phyloP scores from a whole-genome alignment of 2,797 vertebrate species.

The Phyllotis vaccarum region DNA sequence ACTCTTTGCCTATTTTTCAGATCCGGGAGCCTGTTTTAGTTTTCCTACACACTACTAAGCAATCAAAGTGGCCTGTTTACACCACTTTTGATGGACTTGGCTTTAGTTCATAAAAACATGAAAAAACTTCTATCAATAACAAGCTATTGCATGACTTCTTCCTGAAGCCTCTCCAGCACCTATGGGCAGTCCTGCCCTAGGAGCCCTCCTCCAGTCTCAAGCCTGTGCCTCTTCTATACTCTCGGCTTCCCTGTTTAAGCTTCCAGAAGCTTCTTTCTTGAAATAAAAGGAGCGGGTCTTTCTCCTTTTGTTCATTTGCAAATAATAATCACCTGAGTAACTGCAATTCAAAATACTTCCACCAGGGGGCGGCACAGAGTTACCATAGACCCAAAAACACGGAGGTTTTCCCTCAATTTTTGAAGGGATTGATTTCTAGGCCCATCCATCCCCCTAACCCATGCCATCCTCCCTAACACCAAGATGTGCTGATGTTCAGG shows the following conservation, averaged over 20 bases:
- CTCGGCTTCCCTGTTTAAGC: background rate
- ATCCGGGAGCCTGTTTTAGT: background rate
- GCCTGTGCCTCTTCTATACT: background rate
- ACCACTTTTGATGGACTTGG: background rate
- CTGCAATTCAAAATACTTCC: slow-evolving; percentile 35
- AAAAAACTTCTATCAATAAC: background rate
- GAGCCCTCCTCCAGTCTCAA: background rate
- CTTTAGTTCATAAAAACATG: background rate
- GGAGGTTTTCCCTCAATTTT: background rate
- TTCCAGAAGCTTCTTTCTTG: background rate
- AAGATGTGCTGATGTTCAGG: background rate
- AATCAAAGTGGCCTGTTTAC: slow-evolving; percentile 27
- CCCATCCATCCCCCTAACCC: background rate
- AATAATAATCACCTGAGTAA: background rate
- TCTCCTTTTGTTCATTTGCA: background rate
- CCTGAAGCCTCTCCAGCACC: background rate
- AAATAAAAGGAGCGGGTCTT: background rate
- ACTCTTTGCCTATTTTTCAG: slow-evolving; percentile 37
- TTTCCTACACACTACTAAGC: background rate
- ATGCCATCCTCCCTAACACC: background rate
- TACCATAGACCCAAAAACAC: background rate
- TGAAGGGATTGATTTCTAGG: background rate
- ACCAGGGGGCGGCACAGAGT: background rate
- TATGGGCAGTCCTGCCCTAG: background rate
- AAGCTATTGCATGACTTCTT: background rate